A percentile compares a stretch with the other conserved stretches of the same genome.
These are phyloP conservation scores for Hephaestus fuliginosus DNA, from an alignment of 2,797 vertebrate species.

Conservation along the genomic window DNA sequence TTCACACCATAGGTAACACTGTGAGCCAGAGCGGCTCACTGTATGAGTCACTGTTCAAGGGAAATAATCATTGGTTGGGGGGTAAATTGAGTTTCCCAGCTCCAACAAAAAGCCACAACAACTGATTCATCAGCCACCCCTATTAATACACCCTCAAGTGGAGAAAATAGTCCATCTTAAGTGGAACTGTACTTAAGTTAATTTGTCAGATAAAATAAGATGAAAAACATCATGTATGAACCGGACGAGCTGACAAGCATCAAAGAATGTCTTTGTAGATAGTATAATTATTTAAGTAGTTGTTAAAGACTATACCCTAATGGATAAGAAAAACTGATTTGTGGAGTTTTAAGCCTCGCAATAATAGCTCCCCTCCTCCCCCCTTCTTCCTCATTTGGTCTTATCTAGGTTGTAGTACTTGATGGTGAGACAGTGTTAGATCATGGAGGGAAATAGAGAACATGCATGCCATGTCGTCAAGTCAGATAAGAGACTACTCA, in stretches of 20 bases:
- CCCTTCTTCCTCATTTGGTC: constrained; percentile 66
- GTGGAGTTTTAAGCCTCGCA: constrained; percentile 68
- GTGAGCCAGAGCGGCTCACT: constrained; percentile 1
- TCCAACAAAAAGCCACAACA: constrained; percentile 35
- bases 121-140: constrained; percentile 60
- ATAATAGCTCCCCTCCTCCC: constrained; percentile 70
- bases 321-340: constrained; percentile 78
- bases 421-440: constrained; percentile 79
- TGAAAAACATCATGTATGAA: constrained; percentile 76
- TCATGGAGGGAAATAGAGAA: constrained; percentile 80
- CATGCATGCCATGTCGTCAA: constrained; percentile 83
- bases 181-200: constrained; percentile 64
- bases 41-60: not conserved
- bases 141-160: constrained; percentile 70
- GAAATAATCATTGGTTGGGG: constrained; percentile 24
- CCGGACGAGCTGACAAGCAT: constrained; percentile 88
- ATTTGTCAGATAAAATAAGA: constrained; percentile 79
- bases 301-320: constrained; percentile 82
- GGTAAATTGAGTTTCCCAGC: constrained; percentile 30
- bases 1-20: constrained; percentile 11
- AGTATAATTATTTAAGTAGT: constrained; percentile 79
- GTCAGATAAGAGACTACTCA: constrained; percentile 83
- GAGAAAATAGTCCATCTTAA: constrained; percentile 63
- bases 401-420: constrained; percentile 78
- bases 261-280: constrained; percentile 90